These are phyloP conservation scores for Ophioninae sp. DNA, from an alignment of 2,888 invertebrate species.

Conservation along the genomic window DNA sequence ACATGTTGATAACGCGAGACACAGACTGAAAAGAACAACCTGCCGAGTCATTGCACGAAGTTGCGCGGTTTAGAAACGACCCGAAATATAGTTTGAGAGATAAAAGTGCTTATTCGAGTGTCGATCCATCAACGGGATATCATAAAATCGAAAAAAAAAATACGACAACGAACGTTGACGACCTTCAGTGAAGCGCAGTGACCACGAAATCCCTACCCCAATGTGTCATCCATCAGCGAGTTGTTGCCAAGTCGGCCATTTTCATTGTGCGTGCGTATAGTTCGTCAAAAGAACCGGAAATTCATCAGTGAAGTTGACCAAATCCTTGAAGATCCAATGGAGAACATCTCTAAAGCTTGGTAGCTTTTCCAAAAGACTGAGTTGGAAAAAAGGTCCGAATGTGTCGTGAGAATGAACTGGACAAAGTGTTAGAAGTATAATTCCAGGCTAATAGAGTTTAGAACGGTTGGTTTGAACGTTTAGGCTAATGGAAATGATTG, in stretches of 20 bases:
- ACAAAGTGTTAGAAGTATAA: conserved; percentile 2
- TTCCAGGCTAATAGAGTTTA: not conserved
- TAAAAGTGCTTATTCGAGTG: conserved; percentile 43
- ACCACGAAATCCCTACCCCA: conserved; percentile 5
- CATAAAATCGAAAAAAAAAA: not conserved
- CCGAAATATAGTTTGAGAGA: not conserved
- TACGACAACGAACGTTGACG: not conserved
- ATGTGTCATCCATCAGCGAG: conserved; percentile 24
- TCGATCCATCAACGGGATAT: conserved; percentile 10
- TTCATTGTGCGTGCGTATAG: conserved; percentile 42
- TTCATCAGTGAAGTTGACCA: conserved; percentile 4
- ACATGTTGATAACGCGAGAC: not conserved
- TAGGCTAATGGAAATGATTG: not conserved
- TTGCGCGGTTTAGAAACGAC: conserved; percentile 36
- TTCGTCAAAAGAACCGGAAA: not conserved
- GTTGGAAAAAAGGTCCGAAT: not conserved
- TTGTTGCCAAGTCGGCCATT: conserved; percentile 31
- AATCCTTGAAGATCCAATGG: not conserved
- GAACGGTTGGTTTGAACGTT: too few relatives aligned
- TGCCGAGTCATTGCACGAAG: not conserved
- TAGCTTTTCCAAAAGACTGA: not conserved
- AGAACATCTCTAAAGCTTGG: not conserved
- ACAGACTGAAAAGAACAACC: not conserved
- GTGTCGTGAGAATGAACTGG: conserved; percentile 8
- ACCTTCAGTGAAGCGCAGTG: conserved; percentile 35